Conservation (phyloP, 2,888 invertebrate genomes). For the Hedya salicella region DNA sequence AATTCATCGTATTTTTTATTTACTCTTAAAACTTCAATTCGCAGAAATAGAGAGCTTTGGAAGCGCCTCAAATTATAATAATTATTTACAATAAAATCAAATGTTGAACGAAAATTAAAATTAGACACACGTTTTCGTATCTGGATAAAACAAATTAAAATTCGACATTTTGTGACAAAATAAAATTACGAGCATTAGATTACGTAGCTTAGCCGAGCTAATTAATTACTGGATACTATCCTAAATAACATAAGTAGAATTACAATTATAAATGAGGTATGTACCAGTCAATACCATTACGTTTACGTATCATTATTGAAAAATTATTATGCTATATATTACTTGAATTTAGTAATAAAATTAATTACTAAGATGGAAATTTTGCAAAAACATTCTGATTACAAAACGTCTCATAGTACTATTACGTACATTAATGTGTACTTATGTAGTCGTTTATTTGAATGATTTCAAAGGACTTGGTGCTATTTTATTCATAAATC, state of each 20-base stretch:
- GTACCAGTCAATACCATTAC: conserved; percentile 39
- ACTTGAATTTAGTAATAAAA: conserved; percentile 31
- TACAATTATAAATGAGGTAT: conserved; percentile 37
- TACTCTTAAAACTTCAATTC: conserved; percentile 23
- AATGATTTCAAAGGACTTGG: not conserved
- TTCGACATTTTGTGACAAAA: conserved; percentile 24
- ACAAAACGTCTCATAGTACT: not conserved
- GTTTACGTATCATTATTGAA: conserved; percentile 22
- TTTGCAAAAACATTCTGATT: not conserved
- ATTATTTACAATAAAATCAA: conserved; percentile 23
- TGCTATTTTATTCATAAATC: conserved; percentile 24
- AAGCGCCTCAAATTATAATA: conserved; percentile 46
- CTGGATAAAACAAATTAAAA: conserved; percentile 13
- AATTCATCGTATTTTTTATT: conserved; percentile 30
- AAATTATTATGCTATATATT: conserved; percentile 16
- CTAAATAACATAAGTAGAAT: conserved; percentile 22
- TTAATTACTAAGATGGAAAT: not conserved
- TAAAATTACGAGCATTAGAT: conserved; percentile 19
- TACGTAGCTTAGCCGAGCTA: conserved; percentile 8
- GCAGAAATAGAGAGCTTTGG: conserved; percentile 50
- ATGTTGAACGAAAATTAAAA: conserved; percentile 10
- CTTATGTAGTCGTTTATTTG: too few species aligned
- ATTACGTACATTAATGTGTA: not conserved
- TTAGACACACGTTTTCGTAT: conserved; percentile 11
- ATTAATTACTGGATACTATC: conserved; percentile 20